Evolutionary conservation across 2,797 vertebrate species (phyloP).

Genomic region (Synaphobranchus kaupii): DNA sequence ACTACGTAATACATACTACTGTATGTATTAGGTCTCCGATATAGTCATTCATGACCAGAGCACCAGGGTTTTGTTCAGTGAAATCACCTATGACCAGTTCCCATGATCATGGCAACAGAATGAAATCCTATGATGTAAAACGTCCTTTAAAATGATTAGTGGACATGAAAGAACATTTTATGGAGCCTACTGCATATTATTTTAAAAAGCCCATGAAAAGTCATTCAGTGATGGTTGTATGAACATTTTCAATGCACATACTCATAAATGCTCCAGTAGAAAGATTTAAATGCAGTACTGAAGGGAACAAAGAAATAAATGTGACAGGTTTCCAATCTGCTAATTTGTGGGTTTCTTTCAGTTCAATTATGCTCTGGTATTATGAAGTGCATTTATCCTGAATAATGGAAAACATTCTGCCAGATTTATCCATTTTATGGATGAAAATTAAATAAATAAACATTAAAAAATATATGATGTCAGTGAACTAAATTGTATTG

Average conservation of each 20-base stretch:
- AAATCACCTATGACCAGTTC: background rate
- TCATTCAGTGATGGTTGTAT: background rate
- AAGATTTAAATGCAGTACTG: background rate
- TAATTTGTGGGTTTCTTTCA: constrained; percentile 12
- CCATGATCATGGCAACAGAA: background rate
- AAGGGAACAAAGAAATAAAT: background rate
- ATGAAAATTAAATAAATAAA: constrained; percentile 34
- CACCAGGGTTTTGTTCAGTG: background rate
- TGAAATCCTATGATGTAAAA: background rate
- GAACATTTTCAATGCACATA: background rate
- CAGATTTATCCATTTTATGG: constrained; percentile 29
- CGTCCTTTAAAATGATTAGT: background rate
- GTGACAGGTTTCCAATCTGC: constrained; percentile 24
- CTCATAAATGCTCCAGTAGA: background rate
- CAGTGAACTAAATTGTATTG: constrained; percentile 31
- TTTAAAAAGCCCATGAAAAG: background rate
- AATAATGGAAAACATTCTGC: constrained; percentile 27
- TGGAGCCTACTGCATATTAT: background rate
- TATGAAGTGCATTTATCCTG: constrained; percentile 31
- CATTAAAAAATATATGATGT: constrained; percentile 38
- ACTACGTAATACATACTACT: too few relatives aligned
- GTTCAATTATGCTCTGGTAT: constrained; percentile 31
- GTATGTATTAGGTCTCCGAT: too few relatives aligned
- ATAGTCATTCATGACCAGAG: background rate
- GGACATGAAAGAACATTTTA: background rate